A percentile compares a stretch with the other conserved stretches of the same genome.
These are phyloP conservation scores for Machimus atricapillus DNA, from an alignment of 2,888 invertebrate species.

Conservation along the genomic window DNA sequence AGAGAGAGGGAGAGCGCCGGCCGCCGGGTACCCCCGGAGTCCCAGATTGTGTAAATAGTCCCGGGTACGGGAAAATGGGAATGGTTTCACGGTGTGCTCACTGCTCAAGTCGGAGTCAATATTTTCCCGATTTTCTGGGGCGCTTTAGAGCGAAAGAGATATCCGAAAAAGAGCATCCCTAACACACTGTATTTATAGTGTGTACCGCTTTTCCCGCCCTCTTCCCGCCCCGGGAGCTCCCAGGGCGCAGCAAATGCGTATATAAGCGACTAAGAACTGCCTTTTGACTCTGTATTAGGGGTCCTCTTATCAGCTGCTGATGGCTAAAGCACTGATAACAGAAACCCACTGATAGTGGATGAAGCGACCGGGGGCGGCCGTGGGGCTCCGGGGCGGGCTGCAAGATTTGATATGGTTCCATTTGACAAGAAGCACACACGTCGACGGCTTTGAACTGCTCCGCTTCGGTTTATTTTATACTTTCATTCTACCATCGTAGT, in stretches of 20 bases:
- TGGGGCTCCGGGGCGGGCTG: neutral
- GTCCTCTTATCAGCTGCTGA: slow-evolving; percentile 47
- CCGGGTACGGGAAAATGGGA: neutral
- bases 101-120: slow-evolving; percentile 39
- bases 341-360: slow-evolving; percentile 38
- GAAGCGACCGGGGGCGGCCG: neutral
- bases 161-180: neutral
- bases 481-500: neutral
- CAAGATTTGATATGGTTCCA: slow-evolving; percentile 31
- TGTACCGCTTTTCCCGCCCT: neutral
- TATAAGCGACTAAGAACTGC: slow-evolving; percentile 42
- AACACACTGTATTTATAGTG: neutral
- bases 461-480: neutral
- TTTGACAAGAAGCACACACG: slow-evolving; percentile 38
- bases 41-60: neutral
- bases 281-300: slow-evolving; percentile 42
- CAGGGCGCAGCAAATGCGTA: slow-evolving; percentile 23
- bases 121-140: slow-evolving; percentile 44
- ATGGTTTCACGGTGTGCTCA: neutral
- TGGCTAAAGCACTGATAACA: slow-evolving; percentile 45
- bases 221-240: neutral
- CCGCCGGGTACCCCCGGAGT: neutral
- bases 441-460: slow-evolving; percentile 37
- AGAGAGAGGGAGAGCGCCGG: neutral
- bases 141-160: neutral